Evolutionary conservation across 2,888 invertebrate genomes (phyloP), one percentile per base, ranked within the genome.

Genomic region (Protophormia terraenovae): DNA sequence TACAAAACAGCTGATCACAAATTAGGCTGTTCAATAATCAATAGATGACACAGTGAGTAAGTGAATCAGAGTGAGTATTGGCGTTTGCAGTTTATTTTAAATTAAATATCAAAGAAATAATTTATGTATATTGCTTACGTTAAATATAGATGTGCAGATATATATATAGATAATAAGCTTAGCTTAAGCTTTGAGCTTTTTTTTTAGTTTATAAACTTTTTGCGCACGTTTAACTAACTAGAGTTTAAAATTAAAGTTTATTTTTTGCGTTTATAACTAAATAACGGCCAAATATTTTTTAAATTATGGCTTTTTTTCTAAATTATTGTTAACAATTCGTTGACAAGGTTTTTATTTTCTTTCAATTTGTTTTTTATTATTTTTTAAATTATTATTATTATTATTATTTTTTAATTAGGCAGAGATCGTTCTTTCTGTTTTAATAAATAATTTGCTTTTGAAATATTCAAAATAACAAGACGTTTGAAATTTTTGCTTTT

Each of bases 291-390:
- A 76, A 47, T 14, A 60, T 16, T 47, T 27, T 66, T 55, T 32
- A 38, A 35, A 35, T 58, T 78, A 64, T 58, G 50, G 29, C 24
- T 72, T 69, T 53, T 53, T 14, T 73, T 47, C 2, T 55, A 10
- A 73, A 78, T 76, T 67, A 80, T 77, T 77, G 60, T 81, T 72
- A 81, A 81, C 73, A 85, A 85, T 81, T 85, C 81, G 81, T 62
- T 81, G 81, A 81, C 55, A 69, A 80, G 35, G 41, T 66, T 76
- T 47, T 22, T 22, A n/a, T n/a, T n/a, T n/a, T n/a, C n/a, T n/a
- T n/a, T n/a, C n/a, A n/a, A n/a, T n/a, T n/a, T n/a, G n/a, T n/a
- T 19, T 27, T 69, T 50, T 22, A 41, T 12, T 10, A 12, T 67
- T 45, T 58, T 60, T 19, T 58, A 35, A n/a, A 41, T n/a, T 73